Percentiles rank a stretch among this genome's conserved stretches.
Evolutionary conservation across 37 sponge, comb jelly and placozoan species (phyloP).

Genomic region (Spongia lamella): DNA sequence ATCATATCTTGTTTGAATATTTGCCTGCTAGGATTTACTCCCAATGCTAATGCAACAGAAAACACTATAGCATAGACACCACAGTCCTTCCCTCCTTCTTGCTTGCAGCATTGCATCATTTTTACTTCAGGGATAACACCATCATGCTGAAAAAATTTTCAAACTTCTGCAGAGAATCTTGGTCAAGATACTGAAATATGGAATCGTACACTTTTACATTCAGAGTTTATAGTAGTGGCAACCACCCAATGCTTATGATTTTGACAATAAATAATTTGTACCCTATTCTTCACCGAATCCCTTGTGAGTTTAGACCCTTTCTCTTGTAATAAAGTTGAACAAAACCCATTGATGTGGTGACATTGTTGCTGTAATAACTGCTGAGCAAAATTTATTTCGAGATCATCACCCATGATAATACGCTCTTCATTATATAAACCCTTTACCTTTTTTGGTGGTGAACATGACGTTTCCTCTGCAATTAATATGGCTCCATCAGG

Average conservation of each 20-base stretch:
- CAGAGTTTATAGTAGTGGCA: slow-evolving; percentile 14
- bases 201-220: slow-evolving; percentile 50
- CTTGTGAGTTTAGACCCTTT: not conserved
- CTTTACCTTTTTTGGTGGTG: no score
- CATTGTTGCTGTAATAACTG: slow-evolving; percentile 14
- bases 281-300: no score
- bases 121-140: not conserved
- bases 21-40: not conserved
- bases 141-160: slow-evolving; percentile 3
- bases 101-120: no score
- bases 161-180: slow-evolving; percentile 8
- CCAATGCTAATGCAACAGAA: slow-evolving; percentile 29
- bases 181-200: slow-evolving; percentile 14
- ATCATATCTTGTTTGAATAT: slow-evolving; percentile 28
- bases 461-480: no score
- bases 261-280: slow-evolving; percentile 21
- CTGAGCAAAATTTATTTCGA: slow-evolving; percentile 36
- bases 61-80: slow-evolving; percentile 54
- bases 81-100: slow-evolving; percentile 35
- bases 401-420: slow-evolving; percentile 2
- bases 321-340: slow-evolving; percentile 2
- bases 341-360: slow-evolving; percentile 10
- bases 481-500: no score
- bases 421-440: not conserved
- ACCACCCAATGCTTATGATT: slow-evolving; percentile 41